phyloP scores from a whole-genome alignment of 53 echinoderm and acorn worm genomes.

The Apostichopus leukothele region DNA sequence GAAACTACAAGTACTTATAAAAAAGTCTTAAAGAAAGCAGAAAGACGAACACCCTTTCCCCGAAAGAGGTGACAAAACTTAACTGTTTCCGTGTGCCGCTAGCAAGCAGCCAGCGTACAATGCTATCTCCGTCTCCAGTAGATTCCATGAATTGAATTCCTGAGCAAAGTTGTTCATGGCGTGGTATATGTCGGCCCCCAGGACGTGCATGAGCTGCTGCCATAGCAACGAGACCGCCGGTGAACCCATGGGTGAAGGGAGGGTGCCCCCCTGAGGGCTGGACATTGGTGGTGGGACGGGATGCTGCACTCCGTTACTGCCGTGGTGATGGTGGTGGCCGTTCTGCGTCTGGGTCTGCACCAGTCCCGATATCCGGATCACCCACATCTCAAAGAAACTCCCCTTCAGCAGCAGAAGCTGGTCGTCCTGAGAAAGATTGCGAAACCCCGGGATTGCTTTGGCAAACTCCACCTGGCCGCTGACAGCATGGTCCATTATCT shows the following conservation, averaged over 20 bases:
- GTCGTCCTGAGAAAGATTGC: constrained; percentile 96
- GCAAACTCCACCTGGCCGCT: constrained; percentile 99
- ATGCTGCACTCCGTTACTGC: constrained; percentile 65
- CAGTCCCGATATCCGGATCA: constrained; percentile 82
- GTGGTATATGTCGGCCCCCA: constrained; percentile 80
- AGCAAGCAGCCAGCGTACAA: constrained; percentile 76
- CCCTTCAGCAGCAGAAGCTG: constrained; percentile 91
- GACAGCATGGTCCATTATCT: constrained; percentile 91
- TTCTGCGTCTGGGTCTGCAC: constrained; percentile 63
- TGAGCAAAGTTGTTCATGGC: constrained; percentile 89
- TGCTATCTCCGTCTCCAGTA: constrained; percentile 92
- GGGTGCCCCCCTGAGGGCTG: constrained; percentile 53
- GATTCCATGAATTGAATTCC: constrained; percentile 79
- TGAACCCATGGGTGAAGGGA: constrained; percentile 50
- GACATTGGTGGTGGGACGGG: constrained; percentile 59
- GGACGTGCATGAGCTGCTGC: constrained; percentile 87
- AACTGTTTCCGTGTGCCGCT: constrained; percentile 76
- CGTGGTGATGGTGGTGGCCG: constrained; percentile 48
- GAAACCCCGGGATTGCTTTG: constrained; percentile 96
- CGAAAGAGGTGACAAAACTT: constrained; percentile 21
- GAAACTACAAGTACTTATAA: not conserved
- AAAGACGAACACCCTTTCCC: not conserved
- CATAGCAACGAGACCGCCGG: constrained; percentile 74
- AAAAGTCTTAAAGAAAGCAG: too few relatives aligned
- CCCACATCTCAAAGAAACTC: constrained; percentile 93